These are phyloP conservation scores for Xyliphius kryptos DNA, from an alignment of 2,113 vertebrate genomes.

Conservation along the genomic window DNA sequence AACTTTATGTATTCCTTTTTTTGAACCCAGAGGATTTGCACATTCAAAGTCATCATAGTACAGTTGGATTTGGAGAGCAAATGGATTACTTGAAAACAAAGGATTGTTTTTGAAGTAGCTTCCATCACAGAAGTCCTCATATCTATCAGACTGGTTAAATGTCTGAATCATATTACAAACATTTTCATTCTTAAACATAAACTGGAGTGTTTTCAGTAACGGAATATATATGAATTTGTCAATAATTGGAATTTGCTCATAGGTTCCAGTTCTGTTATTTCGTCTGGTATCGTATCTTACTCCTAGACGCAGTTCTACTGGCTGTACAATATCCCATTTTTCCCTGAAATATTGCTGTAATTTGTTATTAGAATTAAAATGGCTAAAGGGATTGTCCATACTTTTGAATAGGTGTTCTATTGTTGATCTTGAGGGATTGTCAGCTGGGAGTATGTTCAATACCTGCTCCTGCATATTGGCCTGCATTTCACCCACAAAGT, in stretches of 20 bases:
- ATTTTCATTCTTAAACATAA: slow-evolving; percentile 21
- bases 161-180: not conserved
- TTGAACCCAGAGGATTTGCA: not conserved
- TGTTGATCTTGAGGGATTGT: not conserved
- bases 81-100: slow-evolving; percentile 7
- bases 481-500: not conserved
- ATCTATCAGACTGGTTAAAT: not conserved
- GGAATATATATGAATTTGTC: slow-evolving; percentile 16
- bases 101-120: not conserved
- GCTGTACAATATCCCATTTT: not conserved
- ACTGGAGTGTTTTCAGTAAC: slow-evolving; percentile 13
- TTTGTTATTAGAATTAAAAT: not conserved
- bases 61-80: not conserved
- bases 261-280: slow-evolving; percentile 14
- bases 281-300: slow-evolving; percentile 5
- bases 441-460: not conserved
- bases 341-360: not conserved
- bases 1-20: not conserved
- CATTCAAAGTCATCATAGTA: slow-evolving; percentile 1
- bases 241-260: slow-evolving; percentile 18
- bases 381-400: not conserved
- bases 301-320: not conserved
- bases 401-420: not conserved
- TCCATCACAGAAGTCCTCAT: slow-evolving; percentile 17
- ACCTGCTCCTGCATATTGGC: not conserved